Evolutionary conservation across 2,888 invertebrate genomes (phyloP).

Genomic region (Lagria hirta): DNA sequence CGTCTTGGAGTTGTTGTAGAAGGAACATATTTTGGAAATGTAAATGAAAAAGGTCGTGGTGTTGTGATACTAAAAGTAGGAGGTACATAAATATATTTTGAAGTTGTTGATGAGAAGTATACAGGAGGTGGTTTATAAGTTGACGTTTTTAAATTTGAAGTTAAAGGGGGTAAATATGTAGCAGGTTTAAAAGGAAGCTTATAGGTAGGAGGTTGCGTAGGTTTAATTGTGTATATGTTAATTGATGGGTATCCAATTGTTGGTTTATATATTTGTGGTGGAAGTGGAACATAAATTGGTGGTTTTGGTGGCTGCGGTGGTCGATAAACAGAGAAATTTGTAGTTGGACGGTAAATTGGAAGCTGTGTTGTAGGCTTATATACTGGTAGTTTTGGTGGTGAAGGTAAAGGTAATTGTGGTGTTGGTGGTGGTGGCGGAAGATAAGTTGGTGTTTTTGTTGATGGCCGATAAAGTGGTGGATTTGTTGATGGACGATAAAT

Average conservation of each 20-base stretch:
- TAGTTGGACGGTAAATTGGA: neutral
- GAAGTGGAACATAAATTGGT: constrained; percentile 3
- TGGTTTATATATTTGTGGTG: constrained; percentile 10
- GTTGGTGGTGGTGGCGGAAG: constrained; percentile 3
- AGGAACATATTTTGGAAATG: constrained; percentile 5
- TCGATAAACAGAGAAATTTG: too few species aligned
- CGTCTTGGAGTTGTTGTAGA: constrained; percentile 1
- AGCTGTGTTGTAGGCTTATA: constrained; percentile 3
- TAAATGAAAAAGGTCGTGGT: neutral
- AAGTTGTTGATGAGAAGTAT: too few species aligned
- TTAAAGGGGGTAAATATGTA: too few species aligned
- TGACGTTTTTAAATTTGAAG: too few species aligned
- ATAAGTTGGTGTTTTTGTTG: constrained; percentile 5
- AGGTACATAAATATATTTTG: neutral
- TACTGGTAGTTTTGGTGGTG: constrained; percentile 15
- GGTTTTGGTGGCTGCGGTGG: constrained; percentile 8
- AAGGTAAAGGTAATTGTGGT: constrained; percentile 5
- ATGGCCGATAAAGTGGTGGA: constrained; percentile 9
- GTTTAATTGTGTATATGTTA: too few species aligned
- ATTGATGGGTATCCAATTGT: constrained; percentile 3
- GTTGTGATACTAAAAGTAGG: neutral
- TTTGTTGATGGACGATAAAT: too few species aligned
- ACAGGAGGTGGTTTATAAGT: too few species aligned
- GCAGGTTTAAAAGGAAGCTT: too few species aligned
- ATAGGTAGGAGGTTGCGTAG: too few species aligned